phyloP scores from a whole-genome alignment of 2,888 invertebrate genomes.

The Horisme vitalbata region DNA sequence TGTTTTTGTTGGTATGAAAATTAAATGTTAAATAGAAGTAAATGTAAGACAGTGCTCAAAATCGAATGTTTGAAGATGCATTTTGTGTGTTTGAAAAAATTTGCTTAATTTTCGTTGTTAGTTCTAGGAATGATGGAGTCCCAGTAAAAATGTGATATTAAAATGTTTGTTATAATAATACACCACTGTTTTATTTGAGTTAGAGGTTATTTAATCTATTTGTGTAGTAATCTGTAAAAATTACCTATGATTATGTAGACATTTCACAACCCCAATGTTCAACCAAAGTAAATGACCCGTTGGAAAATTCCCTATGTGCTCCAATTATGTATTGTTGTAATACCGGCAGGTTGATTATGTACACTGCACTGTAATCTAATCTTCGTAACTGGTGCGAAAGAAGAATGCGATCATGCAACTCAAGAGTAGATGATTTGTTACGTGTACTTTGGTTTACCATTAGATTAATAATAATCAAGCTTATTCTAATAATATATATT shows the following conservation, averaged over 20 bases:
- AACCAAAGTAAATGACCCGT: slow-evolving; percentile 27
- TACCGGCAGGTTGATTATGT: slow-evolving; percentile 39
- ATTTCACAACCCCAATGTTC: slow-evolving; percentile 17
- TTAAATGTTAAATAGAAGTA: too few relatives aligned
- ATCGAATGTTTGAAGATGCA: slow-evolving; percentile 36
- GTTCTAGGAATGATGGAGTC: slow-evolving; percentile 55
- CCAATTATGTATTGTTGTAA: slow-evolving; percentile 41
- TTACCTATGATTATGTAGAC: slow-evolving; percentile 4
- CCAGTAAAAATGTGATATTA: slow-evolving; percentile 81
- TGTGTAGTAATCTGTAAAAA: slow-evolving; percentile 19
- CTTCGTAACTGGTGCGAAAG: slow-evolving; percentile 30
- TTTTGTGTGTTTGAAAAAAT: slow-evolving; percentile 45
- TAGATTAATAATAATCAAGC: slow-evolving; percentile 1
- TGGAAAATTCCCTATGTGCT: slow-evolving; percentile 20
- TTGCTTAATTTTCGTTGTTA: slow-evolving; percentile 53
- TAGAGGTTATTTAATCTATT: slow-evolving; percentile 26
- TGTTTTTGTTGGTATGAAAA: slow-evolving; percentile 29
- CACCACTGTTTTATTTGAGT: slow-evolving; percentile 26
- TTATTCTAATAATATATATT: too few relatives aligned
- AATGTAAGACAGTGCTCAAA: slow-evolving; percentile 36
- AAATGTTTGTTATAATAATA: slow-evolving; percentile 60
- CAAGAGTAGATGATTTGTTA: slow-evolving; percentile 24
- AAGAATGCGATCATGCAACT: slow-evolving; percentile 32
- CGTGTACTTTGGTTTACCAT: slow-evolving; percentile 17
- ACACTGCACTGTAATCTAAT: slow-evolving; percentile 29